Evolutionary conservation across 1,140 invertebrate species (phyloP), one percentile per base, ranked within the genome.

Genomic region (Macrotrachela quadricornifera): DNA sequence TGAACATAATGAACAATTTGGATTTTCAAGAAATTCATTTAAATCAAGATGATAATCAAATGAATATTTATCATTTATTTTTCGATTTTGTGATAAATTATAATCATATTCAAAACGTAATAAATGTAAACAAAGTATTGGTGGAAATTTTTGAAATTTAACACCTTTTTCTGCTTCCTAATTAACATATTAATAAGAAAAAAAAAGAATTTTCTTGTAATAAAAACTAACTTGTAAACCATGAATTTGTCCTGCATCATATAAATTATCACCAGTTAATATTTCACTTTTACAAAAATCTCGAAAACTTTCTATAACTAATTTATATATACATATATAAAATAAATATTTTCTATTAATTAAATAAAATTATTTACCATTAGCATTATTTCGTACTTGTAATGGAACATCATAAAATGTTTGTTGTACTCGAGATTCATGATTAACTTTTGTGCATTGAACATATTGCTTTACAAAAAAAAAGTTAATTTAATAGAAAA

Each of bases 331-430:
- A n/a, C n/a, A n/a, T n/a, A n/a, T 8, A 30, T 8, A 8, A 30
- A 4, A 96, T 92, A 46, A 47, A 43, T 17, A 42, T 51, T 10
- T 49, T 46, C n/a, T 49, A 46, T 15, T 15, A 41, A 50, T 50
- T 37, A 49, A 48, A 16, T 47, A 14, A 18, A 15, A 41, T 36
- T 14, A 56, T 13, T 17, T 15, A 44, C n/a, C 12, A 51, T 58
- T 59, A 78, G 81, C 78, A 73, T 96, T 97, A 57, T 88, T 88
- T 73, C 97, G 96, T 54, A 99, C 86, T 73, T 96, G 99, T 46
- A 99, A 73, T 64, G 99, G 94, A 63, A 99, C 95, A 70, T 99
- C 94, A 69, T 99, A 99, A 72, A 95, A 99, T 21, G 86, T 91
- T 73, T 99, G 94, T 46, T 81, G 80, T 60, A 88, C 78, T 17